Conservation (phyloP, 2,113 vertebrate species). For the Cyrtonyx montezumae region DNA sequence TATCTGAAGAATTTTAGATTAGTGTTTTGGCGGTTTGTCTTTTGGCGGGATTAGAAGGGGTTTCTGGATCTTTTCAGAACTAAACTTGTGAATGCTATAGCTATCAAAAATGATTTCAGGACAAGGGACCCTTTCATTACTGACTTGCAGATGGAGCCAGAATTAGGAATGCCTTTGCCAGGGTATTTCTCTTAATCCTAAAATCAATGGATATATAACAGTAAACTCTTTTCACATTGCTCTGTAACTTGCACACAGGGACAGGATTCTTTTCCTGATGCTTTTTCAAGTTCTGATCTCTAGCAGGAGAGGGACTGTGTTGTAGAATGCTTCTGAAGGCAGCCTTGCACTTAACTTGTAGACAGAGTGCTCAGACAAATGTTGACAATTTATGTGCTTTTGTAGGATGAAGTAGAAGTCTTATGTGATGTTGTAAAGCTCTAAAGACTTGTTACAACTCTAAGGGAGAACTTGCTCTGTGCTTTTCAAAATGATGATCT, state of each 20-base stretch:
- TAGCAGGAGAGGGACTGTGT: not conserved
- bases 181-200: not conserved
- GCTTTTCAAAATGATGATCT: not conserved
- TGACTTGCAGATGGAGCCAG: not conserved
- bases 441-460: not conserved
- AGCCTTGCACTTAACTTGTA: not conserved
- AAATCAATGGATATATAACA: not conserved
- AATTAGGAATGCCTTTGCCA: not conserved
- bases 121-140: not conserved
- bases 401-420: not conserved
- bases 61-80: conserved; percentile 45
- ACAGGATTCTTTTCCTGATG: not conserved
- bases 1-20: conserved; percentile 44
- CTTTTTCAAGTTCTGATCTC: not conserved
- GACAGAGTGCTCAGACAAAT: not conserved
- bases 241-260: not conserved
- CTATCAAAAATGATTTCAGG: conserved; percentile 4
- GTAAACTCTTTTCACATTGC: not conserved
- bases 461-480: not conserved
- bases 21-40: conserved; percentile 13
- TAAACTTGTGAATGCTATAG: not conserved
- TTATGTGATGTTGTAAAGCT: not conserved
- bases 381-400: not conserved
- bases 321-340: not conserved
- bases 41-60: conserved; percentile 25